Evolutionary conservation across 1,140 invertebrate species (phyloP).

Genomic region (Sipha flava): DNA sequence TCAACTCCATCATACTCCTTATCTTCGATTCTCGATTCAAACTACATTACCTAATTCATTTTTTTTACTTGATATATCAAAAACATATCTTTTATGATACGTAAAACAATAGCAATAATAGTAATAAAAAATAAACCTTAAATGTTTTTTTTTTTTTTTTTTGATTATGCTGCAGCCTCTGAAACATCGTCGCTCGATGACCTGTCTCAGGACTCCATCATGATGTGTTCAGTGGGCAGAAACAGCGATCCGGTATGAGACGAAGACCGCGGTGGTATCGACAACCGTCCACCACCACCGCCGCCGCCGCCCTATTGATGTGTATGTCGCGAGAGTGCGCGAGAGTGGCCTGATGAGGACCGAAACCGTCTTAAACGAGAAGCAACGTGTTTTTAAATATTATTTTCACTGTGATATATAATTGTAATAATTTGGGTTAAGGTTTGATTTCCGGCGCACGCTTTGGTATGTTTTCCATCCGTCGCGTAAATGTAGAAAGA

Average conservation of each 20-base stretch:
- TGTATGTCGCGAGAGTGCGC: no score
- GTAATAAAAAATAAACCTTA: no score
- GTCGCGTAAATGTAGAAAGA: neutral
- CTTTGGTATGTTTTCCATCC: neutral
- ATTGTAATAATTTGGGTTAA: neutral
- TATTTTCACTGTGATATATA: neutral
- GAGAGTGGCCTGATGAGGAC: no score
- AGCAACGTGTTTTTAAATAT: neutral
- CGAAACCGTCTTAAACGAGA: neutral
- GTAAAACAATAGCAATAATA: no score
- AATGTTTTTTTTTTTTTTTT: neutral
- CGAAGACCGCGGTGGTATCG: constrained; percentile 36
- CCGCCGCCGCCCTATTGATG: no score
- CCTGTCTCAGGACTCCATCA: constrained; percentile 67
- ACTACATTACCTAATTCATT: no score
- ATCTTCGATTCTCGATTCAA: no score
- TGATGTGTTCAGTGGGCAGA: constrained; percentile 43
- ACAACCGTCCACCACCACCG: constrained; percentile 7
- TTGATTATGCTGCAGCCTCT: constrained; percentile 54
- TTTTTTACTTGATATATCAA: no score
- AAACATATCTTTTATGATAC: no score
- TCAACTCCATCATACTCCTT: no score
- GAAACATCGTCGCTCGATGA: constrained; percentile 66
- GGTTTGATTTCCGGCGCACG: neutral
- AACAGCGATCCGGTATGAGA: constrained; percentile 39